Base-by-base conservation (phyloP, 2,888 invertebrate species). In the Latrodectus elegans region DNA sequence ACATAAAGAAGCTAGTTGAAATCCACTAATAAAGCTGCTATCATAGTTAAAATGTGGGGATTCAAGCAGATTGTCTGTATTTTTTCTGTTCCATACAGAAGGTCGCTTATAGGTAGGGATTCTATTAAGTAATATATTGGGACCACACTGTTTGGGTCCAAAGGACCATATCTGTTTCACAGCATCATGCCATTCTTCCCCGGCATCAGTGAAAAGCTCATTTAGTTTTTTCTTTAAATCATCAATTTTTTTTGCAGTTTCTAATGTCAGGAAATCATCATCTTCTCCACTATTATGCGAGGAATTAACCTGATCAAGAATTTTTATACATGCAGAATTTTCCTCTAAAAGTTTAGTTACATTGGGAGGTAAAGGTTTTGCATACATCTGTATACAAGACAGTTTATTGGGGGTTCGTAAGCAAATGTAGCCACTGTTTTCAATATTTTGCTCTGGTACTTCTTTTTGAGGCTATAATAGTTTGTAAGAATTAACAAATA, bases 71-170 rank as follows among this genome's bases (percentile, higher is more conserved):
- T 38, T 68, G 9, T 88, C 92, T 92, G 89, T 84, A 11, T 89
- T 76, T 91, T 89, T 94, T 94, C 94, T 75, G 94, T 90, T 90
- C 92, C 92, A 92, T 12, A 92, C 92, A 49, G 93, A 94, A 51
- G 93, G 93, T 0, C 94, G 93, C 60, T 93, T 92, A 90, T 96
- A 96, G 92, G 95, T 95, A 26, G 93, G 91, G 0, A 96, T 95
- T 89, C 95, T 94, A 92, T 99, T 99, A 6, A 99, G 92, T 71
- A 99, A 93, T 88, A 99, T 93, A 93, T 99, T 99, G 1, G 97
- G 95, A 75, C 97, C 97, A 91, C 96, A 96, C 91, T 95, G 95
- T 89, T 95, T 94, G 6, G 98, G 97, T 0, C 99, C 98, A 90
- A 99, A 95, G 8, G 96, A 95, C 98, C 98, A 99, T 90, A 99